Conservation (phyloP, 92 coral and sea anemone species). For the Zoanthus sansibaricus region DNA sequence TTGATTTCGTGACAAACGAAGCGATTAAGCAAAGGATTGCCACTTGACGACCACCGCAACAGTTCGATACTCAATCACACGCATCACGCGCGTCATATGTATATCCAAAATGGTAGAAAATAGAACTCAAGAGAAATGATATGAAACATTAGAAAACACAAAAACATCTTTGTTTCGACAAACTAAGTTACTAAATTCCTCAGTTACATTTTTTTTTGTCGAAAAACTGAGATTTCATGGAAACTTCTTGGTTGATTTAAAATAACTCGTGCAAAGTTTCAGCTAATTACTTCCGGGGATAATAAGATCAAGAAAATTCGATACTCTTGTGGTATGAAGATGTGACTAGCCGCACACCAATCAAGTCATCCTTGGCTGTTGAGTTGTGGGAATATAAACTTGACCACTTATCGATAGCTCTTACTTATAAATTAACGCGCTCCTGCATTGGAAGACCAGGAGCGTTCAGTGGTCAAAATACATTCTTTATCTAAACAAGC, state of each 20-base stretch:
- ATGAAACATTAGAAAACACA: no score
- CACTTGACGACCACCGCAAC: no score
- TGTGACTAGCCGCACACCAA: not conserved
- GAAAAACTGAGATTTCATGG: not conserved
- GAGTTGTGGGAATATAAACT: not conserved
- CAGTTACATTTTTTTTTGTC: not conserved
- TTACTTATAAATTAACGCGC: not conserved
- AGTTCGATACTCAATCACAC: no score
- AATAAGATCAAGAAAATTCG: constrained; percentile 17
- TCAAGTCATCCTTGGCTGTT: not conserved
- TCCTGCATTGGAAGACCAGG: not conserved
- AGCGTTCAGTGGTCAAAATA: not conserved
- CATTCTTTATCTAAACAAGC: not conserved
- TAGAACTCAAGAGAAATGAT: no score
- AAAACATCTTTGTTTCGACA: no score
- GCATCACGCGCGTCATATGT: no score
- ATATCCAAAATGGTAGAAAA: no score
- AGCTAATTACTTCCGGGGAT: constrained; percentile 12
- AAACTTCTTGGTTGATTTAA: not conserved
- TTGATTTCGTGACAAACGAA: no score
- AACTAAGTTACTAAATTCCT: not conserved
- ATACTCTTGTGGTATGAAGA: not conserved
- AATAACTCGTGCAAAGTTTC: constrained; percentile 15
- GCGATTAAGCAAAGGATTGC: no score
- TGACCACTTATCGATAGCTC: not conserved